phyloP scores from a whole-genome alignment of 2,797 vertebrate genomes.

The Sternotherus odoratus region DNA sequence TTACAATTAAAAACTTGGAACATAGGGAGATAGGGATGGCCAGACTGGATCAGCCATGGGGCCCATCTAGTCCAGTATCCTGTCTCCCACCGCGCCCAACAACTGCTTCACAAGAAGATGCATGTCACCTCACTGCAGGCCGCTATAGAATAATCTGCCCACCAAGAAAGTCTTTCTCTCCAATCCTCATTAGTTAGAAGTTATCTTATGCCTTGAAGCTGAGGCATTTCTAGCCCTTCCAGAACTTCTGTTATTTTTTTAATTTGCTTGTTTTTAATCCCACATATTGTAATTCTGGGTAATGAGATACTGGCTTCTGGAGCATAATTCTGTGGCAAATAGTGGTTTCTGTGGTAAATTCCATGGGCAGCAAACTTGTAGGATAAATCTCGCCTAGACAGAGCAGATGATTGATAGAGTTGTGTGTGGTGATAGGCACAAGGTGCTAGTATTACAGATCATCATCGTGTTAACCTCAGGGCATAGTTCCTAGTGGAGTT shows the following conservation, averaged over 20 bases:
- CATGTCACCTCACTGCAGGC: conserved; percentile 50
- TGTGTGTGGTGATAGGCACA: background rate
- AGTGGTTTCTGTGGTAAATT: conserved; percentile 35
- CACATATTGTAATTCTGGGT: conserved; percentile 55
- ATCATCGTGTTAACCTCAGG: background rate
- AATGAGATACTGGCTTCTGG: conserved; percentile 38
- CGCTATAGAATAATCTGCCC: background rate
- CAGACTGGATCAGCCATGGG: background rate
- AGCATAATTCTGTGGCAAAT: conserved; percentile 47
- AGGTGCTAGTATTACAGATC: background rate
- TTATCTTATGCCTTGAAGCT: conserved; percentile 56
- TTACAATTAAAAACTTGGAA: conserved; percentile 8
- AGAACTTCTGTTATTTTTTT: conserved; percentile 63
- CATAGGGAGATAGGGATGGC: conserved; percentile 53
- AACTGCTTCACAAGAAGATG: conserved; percentile 12
- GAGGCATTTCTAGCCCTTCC: conserved; percentile 39
- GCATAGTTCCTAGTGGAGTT: background rate
- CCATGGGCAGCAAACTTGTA: background rate
- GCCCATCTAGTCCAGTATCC: background rate
- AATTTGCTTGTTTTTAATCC: conserved; percentile 66
- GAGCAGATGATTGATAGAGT: background rate
- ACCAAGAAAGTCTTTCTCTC: conserved; percentile 43
- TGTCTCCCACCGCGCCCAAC: background rate
- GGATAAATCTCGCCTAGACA: conserved; percentile 39
- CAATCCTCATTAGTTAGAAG: conserved; percentile 56